These are phyloP conservation scores for Bostrychus sinensis DNA, from an alignment of 2,113 vertebrate species.

Conservation along the genomic window DNA sequence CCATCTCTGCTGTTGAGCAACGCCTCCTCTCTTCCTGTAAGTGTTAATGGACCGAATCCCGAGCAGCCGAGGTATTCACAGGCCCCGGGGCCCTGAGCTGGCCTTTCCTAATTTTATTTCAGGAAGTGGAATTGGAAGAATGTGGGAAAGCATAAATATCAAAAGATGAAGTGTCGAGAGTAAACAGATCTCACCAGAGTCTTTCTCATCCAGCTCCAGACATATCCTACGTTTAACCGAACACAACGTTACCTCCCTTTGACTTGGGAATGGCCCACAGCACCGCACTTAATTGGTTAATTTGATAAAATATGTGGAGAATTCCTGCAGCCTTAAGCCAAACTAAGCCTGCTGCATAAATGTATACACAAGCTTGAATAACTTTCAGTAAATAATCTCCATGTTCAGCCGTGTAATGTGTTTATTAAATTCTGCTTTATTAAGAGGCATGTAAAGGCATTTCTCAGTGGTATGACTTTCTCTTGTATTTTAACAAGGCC, in stretches of 20 bases:
- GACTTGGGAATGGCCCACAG: constrained; percentile 28
- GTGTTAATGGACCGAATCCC: constrained; percentile 27
- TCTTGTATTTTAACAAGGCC: constrained; percentile 51
- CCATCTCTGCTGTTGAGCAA: not conserved
- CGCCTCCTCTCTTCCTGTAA: constrained; percentile 2
- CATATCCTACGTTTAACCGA: constrained; percentile 27
- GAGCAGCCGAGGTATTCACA: constrained; percentile 32
- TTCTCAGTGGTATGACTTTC: constrained; percentile 29
- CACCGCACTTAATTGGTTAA: constrained; percentile 13
- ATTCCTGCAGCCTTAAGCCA: constrained; percentile 29
- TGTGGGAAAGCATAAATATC: constrained; percentile 62
- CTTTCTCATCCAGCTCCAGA: constrained; percentile 24
- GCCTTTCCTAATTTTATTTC: constrained; percentile 53
- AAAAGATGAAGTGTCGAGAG: constrained; percentile 44
- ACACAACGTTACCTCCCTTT: constrained; percentile 27
- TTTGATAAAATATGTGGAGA: constrained; percentile 18
- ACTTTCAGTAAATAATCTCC: constrained; percentile 29
- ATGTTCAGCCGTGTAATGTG: constrained; percentile 40
- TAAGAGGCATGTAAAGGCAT: constrained; percentile 31
- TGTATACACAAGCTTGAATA: constrained; percentile 30
- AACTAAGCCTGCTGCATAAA: constrained; percentile 21
- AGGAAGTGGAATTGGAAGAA: constrained; percentile 59
- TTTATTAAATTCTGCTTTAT: constrained; percentile 42
- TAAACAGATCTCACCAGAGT: constrained; percentile 44
- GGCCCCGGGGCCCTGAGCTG: constrained; percentile 22